These are phyloP conservation scores for Rattus norvegicus DNA, from an alignment of 2,113 vertebrate genomes.

Conservation along the genomic window GRCr8 NC_086032.1:6350501-6351000, in stretches of 20 bases:
- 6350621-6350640: neutral
- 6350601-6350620: neutral
- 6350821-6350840: too few species aligned
- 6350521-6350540: neutral
- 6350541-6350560: neutral
- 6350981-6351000: neutral
- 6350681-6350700: neutral
- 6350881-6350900: too few species aligned
- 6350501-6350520: neutral
- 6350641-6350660: neutral
- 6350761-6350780: neutral
- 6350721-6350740: neutral
- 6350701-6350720: conserved; percentile 26
- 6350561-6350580: neutral
- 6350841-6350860: too few species aligned
- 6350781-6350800: neutral
- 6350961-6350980: neutral
- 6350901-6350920: neutral
- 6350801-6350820: neutral
- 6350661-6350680: neutral
- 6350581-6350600: neutral
- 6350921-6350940: neutral
- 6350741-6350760: neutral
- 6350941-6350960: neutral
- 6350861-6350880: too few species aligned